Evolutionary conservation across 2,888 invertebrate species (phyloP), one percentile per base, ranked within the genome.

Genomic region (Drosophila suboccidentalis): DNA sequence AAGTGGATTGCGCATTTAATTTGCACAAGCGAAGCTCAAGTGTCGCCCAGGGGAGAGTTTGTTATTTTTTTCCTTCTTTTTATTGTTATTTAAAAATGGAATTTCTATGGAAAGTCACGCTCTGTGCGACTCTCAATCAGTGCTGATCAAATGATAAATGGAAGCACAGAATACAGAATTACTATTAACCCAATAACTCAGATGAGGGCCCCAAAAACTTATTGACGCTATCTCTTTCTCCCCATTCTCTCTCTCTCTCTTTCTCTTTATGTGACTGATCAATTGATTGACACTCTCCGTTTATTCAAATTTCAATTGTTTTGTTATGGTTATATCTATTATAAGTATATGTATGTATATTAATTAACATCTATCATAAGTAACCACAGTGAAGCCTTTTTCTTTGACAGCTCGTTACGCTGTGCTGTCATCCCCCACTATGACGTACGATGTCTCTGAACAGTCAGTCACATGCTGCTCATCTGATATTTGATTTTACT

Each of bases 261-360:
- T 49, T 8, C 34, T 44, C 17, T 15, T 53, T 11, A 10, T 11
- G 22, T 26, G n/a, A 55, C 57, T 60, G 60, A 65, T 79, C 82
- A 76, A 86, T 83, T 81, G 84, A 82, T 78, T 66, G 53, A 76
- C 74, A 44, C 69, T 58, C 44, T 36, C 39, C 19, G 22, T 59
- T 69, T 57, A 9, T 50, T 43, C 32, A 53, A 47, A 59, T 63
- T 59, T 83, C 64, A 83, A 83, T 87, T 84, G 87, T 60, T 69
- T 80, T 77, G 82, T 74, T 79, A 49, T 64, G 44, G 22, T 9
- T 47, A 13, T 47, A 39, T 47, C 36, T 38, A 58, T 53, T 38
- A 34, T 53, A 46, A n/a, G 34, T 22, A 62, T 53, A 46, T 19
- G 34, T 15, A 62, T 29, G 10, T 29, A 54, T 46, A 46, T 62